Evolutionary conservation across 2,113 vertebrate genomes (phyloP), one percentile per base, ranked within the genome.

Genomic region (Pampusana beccarii): DNA sequence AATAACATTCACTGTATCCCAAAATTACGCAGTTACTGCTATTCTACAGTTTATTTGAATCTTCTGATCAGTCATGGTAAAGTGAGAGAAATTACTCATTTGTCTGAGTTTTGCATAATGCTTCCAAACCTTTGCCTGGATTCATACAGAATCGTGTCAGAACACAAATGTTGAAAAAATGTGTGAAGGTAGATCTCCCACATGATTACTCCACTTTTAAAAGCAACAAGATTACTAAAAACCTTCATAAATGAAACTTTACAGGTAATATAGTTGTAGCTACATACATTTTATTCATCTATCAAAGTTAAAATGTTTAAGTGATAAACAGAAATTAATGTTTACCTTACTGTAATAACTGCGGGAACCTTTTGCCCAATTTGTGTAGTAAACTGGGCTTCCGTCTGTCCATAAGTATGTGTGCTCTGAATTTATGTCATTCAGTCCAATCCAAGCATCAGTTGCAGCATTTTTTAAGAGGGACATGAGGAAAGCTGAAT

Each of bases 351-450:
- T 92, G 5, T 81, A 80, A 62, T 92, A 88, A 67, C 66, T 74
- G 17, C 98, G 99, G 24, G 98, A 98, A 26, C 98, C 98, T 96
- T 99, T 99, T 5, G 98, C 99, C 99, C 99, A 99, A 50, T 99
- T 99, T 64, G 99, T 99, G 58, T 98, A 99, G n/a, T 91, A 71
- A 61, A 99, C 97, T 28, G 98, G 96, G 92, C 97, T 99, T 16
- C 99, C 99, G 11, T 99, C 98, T 4, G 99, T 99, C 99, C 99
- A 99, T 29, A 99, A 90, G 96, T 99, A 99, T 3, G 51, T 97
- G 94, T 98, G 98, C 48, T 99, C 99, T 60, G 90, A 96, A 96
- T 99, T 99, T 90, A 99, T 31, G 51, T 99, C 99, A 51, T 99
- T 99, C 97, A 99, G 96, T 48, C 99, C 99, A 54, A 97, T 98